A percentile compares a stretch with the other conserved stretches of the same genome.
Conservation (phyloP, 1,140 invertebrate genomes). For the Sinella curviseta region DNA sequence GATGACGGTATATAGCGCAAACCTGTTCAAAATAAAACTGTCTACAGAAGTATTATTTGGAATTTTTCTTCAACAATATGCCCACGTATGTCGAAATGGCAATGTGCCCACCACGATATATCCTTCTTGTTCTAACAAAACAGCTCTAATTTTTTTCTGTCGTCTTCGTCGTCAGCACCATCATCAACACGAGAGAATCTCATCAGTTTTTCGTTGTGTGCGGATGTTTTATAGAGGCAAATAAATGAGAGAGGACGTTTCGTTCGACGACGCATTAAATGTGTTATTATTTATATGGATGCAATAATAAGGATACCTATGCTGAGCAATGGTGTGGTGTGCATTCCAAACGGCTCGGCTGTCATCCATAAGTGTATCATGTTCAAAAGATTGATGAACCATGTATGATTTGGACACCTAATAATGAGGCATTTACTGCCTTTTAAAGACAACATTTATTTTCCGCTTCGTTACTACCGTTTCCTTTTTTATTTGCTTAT, state of each 20-base stretch:
- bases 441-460: conserved; percentile 22
- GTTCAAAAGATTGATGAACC: conserved; percentile 10
- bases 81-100: background rate
- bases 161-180: background rate
- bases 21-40: background rate
- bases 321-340: background rate
- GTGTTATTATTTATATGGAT: background rate
- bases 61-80: background rate
- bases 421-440: conserved; percentile 21
- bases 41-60: background rate
- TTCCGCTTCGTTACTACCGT: conserved; percentile 17
- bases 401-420: conserved; percentile 18
- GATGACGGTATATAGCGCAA: background rate
- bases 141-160: background rate
- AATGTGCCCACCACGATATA: background rate
- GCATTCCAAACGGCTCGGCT: background rate
- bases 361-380: conserved; percentile 7
- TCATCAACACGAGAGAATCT: too few species aligned
- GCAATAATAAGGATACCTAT: background rate
- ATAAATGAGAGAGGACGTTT: background rate
- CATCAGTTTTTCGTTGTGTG: background rate
- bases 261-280: background rate
- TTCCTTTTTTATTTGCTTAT: conserved; percentile 19
- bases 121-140: too few species aligned
- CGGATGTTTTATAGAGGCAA: background rate